Evolutionary conservation across 2,113 vertebrate genomes (phyloP).

Genomic region (Mola mola): DNA sequence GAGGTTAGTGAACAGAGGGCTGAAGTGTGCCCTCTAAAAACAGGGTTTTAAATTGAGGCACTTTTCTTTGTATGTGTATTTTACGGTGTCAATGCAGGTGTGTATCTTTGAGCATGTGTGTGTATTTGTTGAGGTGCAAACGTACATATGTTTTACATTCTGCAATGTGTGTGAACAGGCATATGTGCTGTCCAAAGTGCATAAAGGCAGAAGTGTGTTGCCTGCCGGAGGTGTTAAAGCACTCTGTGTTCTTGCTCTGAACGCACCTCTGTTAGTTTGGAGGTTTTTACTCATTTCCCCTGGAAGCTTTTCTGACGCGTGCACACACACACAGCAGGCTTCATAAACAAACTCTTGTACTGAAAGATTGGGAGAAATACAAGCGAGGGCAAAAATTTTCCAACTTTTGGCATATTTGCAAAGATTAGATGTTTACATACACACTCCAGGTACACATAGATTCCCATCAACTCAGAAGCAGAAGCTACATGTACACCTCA

Average conservation of each 20-base stretch:
- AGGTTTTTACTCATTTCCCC: conserved; percentile 76
- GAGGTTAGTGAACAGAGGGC: conserved; percentile 40
- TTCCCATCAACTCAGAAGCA: conserved; percentile 10
- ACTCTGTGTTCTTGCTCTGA: conserved; percentile 73
- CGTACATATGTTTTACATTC: conserved; percentile 42
- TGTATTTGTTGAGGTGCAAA: not conserved
- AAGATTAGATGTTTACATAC: conserved; percentile 11
- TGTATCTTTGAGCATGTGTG: conserved; percentile 6
- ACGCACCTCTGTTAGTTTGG: conserved; percentile 75
- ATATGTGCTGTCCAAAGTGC: conserved; percentile 19
- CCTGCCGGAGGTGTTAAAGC: conserved; percentile 47
- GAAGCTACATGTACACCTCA: conserved; percentile 6
- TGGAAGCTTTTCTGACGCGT: conserved; percentile 65
- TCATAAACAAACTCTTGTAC: conserved; percentile 57
- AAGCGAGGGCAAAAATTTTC: conserved; percentile 41
- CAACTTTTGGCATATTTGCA: conserved; percentile 23
- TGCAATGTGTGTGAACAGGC: not conserved
- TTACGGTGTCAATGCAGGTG: conserved; percentile 3
- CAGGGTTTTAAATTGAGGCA: conserved; percentile 19
- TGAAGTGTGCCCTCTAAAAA: conserved; percentile 43
- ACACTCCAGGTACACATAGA: not conserved
- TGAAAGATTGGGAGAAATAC: conserved; percentile 38
- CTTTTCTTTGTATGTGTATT: conserved; percentile 23
- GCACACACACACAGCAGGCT: conserved; percentile 10
- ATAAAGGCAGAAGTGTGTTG: conserved; percentile 70